These are phyloP conservation scores for Clytia hemisphaerica DNA, from an alignment of 30 jellyfish, hydroid and myxozoan species.

Conservation along the genomic window DNA sequence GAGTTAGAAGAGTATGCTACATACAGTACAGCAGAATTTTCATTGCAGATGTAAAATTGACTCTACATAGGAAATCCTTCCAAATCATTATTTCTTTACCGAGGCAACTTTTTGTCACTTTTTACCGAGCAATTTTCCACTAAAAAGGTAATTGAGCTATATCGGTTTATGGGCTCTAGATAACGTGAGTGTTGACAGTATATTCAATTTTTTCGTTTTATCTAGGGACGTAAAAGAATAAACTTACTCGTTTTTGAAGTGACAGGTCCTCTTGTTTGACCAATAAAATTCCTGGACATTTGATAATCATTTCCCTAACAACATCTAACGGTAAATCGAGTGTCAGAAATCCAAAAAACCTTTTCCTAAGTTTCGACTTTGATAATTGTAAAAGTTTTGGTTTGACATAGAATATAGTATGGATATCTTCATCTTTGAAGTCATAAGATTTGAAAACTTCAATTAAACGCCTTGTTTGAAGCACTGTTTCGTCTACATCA, in stretches of 20 bases:
- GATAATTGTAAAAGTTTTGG: slow-evolving; percentile 25
- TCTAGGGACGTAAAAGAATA: too few species aligned
- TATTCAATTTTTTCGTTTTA: too few species aligned
- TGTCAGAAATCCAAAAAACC: not conserved
- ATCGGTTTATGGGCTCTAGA: too few species aligned
- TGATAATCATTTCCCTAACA: slow-evolving; percentile 18
- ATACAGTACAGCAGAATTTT: too few species aligned
- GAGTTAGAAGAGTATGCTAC: too few species aligned
- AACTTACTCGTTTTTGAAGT: slow-evolving; percentile 14
- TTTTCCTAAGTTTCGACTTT: not conserved
- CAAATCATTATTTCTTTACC: too few species aligned
- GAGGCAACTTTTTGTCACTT: too few species aligned
- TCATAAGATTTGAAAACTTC: not conserved
- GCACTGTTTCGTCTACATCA: not conserved
- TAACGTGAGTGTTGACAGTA: too few species aligned
- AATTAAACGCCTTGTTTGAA: not conserved
- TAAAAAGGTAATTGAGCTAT: too few species aligned
- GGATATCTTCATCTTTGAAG: slow-evolving; percentile 17
- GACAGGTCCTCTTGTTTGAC: slow-evolving; percentile 5
- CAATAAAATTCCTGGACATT: slow-evolving; percentile 17
- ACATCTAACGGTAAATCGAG: slow-evolving; percentile 14
- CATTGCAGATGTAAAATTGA: too few species aligned
- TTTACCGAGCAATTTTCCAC: too few species aligned
- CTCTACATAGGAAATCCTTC: too few species aligned
- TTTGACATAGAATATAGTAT: not conserved